Conservation (phyloP, 2,113 vertebrate genomes). For the Micronycteris hirsuta region DNA sequence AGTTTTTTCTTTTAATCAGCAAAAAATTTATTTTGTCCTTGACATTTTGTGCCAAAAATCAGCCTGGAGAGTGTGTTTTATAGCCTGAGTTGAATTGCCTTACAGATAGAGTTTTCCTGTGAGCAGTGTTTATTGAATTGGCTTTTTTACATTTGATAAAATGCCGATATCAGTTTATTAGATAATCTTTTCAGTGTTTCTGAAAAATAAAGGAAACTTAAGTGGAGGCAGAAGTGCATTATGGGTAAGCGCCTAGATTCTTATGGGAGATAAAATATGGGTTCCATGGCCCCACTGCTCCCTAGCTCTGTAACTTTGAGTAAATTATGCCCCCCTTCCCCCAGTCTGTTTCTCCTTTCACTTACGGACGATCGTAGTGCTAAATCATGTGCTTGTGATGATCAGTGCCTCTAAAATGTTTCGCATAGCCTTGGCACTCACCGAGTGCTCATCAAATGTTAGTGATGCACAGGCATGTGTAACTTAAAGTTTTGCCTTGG, state of each 20-base stretch:
- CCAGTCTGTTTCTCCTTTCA: background rate
- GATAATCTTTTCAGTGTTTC: background rate
- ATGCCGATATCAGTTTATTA: background rate
- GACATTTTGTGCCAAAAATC: slow-evolving; percentile 73
- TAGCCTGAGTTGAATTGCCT: slow-evolving; percentile 40
- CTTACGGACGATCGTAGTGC: background rate
- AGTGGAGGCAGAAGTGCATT: background rate
- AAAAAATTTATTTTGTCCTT: slow-evolving; percentile 76
- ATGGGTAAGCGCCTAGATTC: background rate
- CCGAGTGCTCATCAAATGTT: background rate
- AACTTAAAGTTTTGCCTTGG: background rate
- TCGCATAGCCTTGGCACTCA: background rate
- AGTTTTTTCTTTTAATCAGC: slow-evolving; percentile 74
- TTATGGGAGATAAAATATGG: background rate
- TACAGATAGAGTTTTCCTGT: slow-evolving; percentile 35
- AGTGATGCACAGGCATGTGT: background rate
- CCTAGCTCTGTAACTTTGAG: background rate
- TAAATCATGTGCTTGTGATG: background rate
- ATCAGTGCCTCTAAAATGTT: background rate
- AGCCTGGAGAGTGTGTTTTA: slow-evolving; percentile 60
- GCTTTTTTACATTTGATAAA: slow-evolving; percentile 30
- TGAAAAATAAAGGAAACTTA: background rate
- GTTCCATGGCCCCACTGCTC: background rate
- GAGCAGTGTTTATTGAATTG: slow-evolving; percentile 20
- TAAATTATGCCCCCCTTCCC: background rate